Base-by-base conservation (phyloP, 2,797 vertebrate species). In the Chiloscyllium punctatum region DNA sequence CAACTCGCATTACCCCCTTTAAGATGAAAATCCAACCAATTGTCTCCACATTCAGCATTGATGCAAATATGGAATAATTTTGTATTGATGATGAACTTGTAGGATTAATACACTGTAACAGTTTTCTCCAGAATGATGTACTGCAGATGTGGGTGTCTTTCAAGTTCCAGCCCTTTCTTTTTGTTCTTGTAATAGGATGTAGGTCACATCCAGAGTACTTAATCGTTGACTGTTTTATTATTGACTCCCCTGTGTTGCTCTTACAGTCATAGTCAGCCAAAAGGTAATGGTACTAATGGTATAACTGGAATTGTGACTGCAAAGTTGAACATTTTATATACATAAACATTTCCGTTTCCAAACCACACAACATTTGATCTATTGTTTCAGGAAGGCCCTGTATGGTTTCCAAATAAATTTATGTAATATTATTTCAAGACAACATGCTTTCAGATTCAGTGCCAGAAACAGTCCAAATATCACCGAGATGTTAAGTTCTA, bases 301-400 rank as follows among this genome's bases (percentile, higher is more conserved):
- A 25, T 86, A 18, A 84, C 37, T 90, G 27, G 51, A 90, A 66
- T n/a, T 91, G 88, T 66, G 33, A 92, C 57, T 9, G 4, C 30
- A 68, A 1, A 68, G 57, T 66, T 92, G 57, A 92, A 92, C 21
- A 21, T 92, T 18, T 92, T 68, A 21, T 21, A n/a, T 51, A 92
- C 30, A 68, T 30, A 92, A 91, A 92, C 57, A n/a, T 37, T 92
- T 92, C 90, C 1, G 90, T 92, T 92, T 68, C 90, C n/a, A 91
- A 62, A 91, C 88, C 13, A 92, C 57, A 37, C n/a, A 68, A 68
- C n/a, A 68, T 92, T 21, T 62, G 11, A 68, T n/a, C 90, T 2
- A 30, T 37, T 37, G 21, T 92, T 92, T 92, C 90, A 68, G 90
- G 57, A 92, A 66, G 57, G 57, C n/a, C 33, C 62, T 68, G 66